Evolutionary conservation across 2,888 invertebrate species (phyloP).

Genomic region (Uloborus plumipes): DNA sequence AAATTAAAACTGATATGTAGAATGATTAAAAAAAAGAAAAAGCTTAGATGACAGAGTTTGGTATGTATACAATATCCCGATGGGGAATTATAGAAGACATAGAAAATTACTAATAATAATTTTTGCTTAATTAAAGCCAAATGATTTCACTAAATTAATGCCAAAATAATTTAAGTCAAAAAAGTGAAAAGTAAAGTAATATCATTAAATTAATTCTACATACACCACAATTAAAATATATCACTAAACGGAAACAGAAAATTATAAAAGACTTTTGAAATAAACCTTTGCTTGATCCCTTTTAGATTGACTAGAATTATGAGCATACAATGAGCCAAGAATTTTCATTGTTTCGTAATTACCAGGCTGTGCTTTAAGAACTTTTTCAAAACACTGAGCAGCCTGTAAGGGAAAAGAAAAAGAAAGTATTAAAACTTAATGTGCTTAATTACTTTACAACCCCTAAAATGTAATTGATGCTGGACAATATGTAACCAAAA

Average conservation of each 20-base stretch:
- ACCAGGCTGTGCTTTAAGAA: slow-evolving; percentile 94
- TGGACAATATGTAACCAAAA: too few relatives aligned
- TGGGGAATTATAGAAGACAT: too few relatives aligned
- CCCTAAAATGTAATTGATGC: too few relatives aligned
- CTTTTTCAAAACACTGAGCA: slow-evolving; percentile 98
- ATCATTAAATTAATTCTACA: too few relatives aligned
- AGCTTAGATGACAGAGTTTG: too few relatives aligned
- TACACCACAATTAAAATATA: background rate
- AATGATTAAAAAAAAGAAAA: too few relatives aligned
- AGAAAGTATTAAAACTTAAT: background rate
- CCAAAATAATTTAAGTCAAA: background rate
- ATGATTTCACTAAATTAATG: background rate
- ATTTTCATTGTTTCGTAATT: slow-evolving; percentile 99
- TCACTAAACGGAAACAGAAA: background rate
- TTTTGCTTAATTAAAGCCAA: too few relatives aligned
- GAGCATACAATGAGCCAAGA: slow-evolving; percentile 95
- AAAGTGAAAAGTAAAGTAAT: too few relatives aligned
- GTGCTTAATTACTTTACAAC: too few relatives aligned
- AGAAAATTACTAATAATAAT: too few relatives aligned
- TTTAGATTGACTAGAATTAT: slow-evolving; percentile 86
- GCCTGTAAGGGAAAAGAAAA: slow-evolving; percentile 77
- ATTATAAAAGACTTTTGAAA: background rate
- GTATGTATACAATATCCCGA: too few relatives aligned
- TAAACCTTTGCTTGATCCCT: slow-evolving; percentile 75
- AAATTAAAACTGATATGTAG: too few relatives aligned